A percentile compares a stretch with the other conserved stretches of the same genome.
These are phyloP conservation scores for Pongo pygmaeus DNA, from an alignment of 2,113 vertebrate species.

Conservation along the genomic window DNA sequence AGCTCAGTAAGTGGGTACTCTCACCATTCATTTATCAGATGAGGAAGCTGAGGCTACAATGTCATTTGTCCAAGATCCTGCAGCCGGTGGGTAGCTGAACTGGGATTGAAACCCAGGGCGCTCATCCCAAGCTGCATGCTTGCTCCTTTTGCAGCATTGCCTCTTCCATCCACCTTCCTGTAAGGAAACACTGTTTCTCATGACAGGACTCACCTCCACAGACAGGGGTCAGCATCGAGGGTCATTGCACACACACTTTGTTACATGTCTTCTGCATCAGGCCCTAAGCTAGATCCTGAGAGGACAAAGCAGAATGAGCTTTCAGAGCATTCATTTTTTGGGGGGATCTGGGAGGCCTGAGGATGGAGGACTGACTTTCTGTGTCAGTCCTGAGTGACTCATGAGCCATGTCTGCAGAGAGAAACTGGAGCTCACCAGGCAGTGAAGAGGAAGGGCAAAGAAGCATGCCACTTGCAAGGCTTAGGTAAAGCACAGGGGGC, in stretches of 20 bases:
- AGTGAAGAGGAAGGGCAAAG: rapidly evolving
- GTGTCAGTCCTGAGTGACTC: neutral
- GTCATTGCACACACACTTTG: neutral
- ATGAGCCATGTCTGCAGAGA: neutral
- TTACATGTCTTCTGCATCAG: rapidly evolving
- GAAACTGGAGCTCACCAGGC: neutral
- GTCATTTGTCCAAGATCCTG: neutral
- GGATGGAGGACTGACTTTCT: neutral
- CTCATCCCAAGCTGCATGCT: neutral
- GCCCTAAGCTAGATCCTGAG: neutral
- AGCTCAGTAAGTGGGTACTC: neutral
- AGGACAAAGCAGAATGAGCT: neutral
- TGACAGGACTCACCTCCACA: too few relatives aligned
- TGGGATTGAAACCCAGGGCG: neutral
- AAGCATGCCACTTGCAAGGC: neutral
- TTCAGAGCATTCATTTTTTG: neutral
- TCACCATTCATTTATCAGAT: neutral
- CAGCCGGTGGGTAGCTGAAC: neutral
- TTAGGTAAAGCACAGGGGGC: neutral
- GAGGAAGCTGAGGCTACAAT: neutral
- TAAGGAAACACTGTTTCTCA: neutral
- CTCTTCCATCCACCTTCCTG: neutral
- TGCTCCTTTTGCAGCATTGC: rapidly evolving
- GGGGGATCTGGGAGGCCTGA: neutral
- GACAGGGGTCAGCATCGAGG: neutral